A percentile compares a stretch with the other conserved stretches of the same genome.
Evolutionary conservation across 2,888 invertebrate species (phyloP).

Genomic region (Aspidiotus destructor): DNA sequence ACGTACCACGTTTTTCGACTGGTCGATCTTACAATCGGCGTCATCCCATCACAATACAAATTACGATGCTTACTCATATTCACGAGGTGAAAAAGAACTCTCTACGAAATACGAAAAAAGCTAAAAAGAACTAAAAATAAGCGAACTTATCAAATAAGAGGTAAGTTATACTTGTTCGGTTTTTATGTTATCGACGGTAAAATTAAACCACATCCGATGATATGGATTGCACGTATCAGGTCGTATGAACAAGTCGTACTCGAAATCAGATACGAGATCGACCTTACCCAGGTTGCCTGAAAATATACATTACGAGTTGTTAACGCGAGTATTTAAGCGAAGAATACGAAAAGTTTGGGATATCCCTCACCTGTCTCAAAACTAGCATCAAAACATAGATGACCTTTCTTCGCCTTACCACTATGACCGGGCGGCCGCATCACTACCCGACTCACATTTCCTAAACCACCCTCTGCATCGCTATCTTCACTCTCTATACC

Average conservation of each 20-base stretch:
- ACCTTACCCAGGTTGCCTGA: slow-evolving; percentile 82
- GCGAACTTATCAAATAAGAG: not conserved
- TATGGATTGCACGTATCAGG: slow-evolving; percentile 94
- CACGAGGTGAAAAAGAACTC: slow-evolving; percentile 92
- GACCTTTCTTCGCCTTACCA: slow-evolving; percentile 91
- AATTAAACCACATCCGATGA: slow-evolving; percentile 93
- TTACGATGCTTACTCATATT: slow-evolving; percentile 90
- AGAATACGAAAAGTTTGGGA: not conserved
- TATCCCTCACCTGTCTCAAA: slow-evolving; percentile 70
- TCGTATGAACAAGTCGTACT: slow-evolving; percentile 90
- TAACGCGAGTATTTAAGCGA: not conserved
- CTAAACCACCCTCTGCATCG: slow-evolving; percentile 85
- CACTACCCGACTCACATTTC: slow-evolving; percentile 80
- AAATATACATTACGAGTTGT: not conserved
- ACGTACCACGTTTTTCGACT: slow-evolving; percentile 84
- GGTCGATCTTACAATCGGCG: slow-evolving; percentile 85
- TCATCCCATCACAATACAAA: slow-evolving; percentile 79
- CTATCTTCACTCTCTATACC: slow-evolving; percentile 53
- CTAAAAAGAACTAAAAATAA: not conserved
- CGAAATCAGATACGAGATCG: slow-evolving; percentile 83
- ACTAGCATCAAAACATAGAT: slow-evolving; percentile 92
- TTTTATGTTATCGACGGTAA: slow-evolving; percentile 90
- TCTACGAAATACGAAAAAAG: slow-evolving; percentile 48
- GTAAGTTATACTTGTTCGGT: slow-evolving; percentile 65
- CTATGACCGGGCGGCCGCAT: slow-evolving; percentile 84